phyloP scores from a whole-genome alignment of 2,113 vertebrate species.

The Leptobrachium leishanense region DNA sequence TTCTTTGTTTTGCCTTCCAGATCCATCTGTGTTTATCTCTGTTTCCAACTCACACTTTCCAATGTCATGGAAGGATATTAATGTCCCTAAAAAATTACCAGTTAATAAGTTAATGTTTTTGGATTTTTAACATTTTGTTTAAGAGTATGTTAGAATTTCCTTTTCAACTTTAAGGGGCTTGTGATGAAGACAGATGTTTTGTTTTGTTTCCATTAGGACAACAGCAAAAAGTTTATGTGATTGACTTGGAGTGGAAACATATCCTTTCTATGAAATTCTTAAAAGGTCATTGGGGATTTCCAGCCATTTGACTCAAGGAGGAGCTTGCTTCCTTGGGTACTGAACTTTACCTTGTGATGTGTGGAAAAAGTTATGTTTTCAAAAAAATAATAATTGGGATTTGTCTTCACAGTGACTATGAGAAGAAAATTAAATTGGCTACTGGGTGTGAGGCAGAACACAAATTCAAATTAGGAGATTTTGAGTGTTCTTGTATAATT shows the following conservation, averaged over 20 bases:
- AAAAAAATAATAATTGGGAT: conserved; percentile 6
- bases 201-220: conserved; percentile 28
- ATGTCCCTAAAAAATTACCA: conserved; percentile 13
- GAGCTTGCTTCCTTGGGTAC: conserved; percentile 27
- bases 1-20: neutral
- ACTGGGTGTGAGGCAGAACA: conserved; percentile 28
- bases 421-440: neutral
- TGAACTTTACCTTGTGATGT: conserved; percentile 26
- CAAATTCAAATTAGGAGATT: conserved; percentile 43
- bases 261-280: conserved; percentile 37
- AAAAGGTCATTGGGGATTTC: conserved; percentile 19
- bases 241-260: conserved; percentile 31
- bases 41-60: neutral
- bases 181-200: conserved; percentile 27
- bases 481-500: conserved; percentile 78
- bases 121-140: neutral
- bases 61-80: neutral
- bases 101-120: conserved; percentile 29
- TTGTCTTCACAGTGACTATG: conserved; percentile 33
- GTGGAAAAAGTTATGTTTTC: conserved; percentile 27
- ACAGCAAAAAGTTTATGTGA: conserved; percentile 32
- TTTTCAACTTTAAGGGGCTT: conserved; percentile 5
- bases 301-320: conserved; percentile 47
- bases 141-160: conserved; percentile 17
- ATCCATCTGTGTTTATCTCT: neutral